These are phyloP conservation scores for Pluvianellus socialis DNA, from an alignment of 2,113 vertebrate species.

Conservation along the genomic window DNA sequence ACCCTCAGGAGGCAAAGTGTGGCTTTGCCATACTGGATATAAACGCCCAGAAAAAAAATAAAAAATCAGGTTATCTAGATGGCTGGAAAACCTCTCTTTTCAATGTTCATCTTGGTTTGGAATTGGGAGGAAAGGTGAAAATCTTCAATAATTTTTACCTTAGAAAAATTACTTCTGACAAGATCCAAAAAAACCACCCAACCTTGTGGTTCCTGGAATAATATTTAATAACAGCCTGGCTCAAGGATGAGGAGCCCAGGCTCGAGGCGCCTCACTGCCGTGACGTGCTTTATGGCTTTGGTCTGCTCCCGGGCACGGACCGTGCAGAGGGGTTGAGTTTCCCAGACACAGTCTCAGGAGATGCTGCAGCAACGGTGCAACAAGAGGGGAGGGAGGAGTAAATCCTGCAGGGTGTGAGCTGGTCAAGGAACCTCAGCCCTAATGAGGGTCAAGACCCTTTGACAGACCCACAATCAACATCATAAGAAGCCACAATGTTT, in stretches of 20 bases:
- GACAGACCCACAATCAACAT: neutral
- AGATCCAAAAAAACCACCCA: neutral
- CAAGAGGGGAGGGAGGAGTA: neutral
- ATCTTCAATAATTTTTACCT: neutral
- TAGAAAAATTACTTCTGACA: neutral
- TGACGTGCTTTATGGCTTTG: neutral
- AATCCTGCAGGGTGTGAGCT: neutral
- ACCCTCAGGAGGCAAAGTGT: neutral
- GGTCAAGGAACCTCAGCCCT: neutral
- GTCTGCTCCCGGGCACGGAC: neutral
- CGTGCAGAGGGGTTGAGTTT: neutral
- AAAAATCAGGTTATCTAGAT: neutral
- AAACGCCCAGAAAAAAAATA: neutral
- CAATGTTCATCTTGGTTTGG: neutral
- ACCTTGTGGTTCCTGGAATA: neutral
- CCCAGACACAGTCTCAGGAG: neutral
- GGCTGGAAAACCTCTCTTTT: neutral
- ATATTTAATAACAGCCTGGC: neutral
- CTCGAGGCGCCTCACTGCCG: fast-evolving
- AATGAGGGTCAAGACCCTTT: neutral
- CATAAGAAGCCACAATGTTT: neutral
- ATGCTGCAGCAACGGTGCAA: neutral
- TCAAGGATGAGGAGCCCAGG: neutral
- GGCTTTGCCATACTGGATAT: neutral
- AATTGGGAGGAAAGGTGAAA: neutral